A percentile compares a stretch with the other conserved stretches of the same genome.
Evolutionary conservation across 2,888 invertebrate genomes (phyloP).

Genomic region (Branchipolynoe longqiensis): DNA sequence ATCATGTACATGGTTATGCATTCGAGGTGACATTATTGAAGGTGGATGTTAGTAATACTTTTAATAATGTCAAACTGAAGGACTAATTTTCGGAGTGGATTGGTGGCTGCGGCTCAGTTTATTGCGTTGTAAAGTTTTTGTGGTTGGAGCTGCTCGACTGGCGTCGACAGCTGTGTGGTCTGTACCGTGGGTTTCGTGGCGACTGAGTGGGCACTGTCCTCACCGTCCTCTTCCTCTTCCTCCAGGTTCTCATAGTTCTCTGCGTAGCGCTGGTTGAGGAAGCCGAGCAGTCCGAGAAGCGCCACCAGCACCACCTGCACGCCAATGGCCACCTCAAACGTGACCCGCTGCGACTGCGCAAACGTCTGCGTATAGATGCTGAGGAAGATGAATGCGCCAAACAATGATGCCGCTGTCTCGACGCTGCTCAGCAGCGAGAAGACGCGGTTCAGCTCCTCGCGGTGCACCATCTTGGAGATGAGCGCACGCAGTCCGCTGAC

Average conservation of each 20-base stretch:
- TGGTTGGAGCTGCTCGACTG: not conserved
- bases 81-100: too few relatives aligned
- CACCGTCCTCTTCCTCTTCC: conserved; percentile 17
- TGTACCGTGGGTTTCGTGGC: not conserved
- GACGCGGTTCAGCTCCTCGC: conserved; percentile 78
- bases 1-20: too few relatives aligned
- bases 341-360: conserved; percentile 78
- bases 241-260: conserved; percentile 51
- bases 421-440: conserved; percentile 81
- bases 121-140: conserved; percentile 33
- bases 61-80: too few relatives aligned
- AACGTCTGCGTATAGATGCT: conserved; percentile 78
- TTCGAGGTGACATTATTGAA: too few relatives aligned
- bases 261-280: conserved; percentile 21
- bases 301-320: conserved; percentile 30
- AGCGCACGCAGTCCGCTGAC: conserved; percentile 52
- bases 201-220: not conserved
- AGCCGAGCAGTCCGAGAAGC: conserved; percentile 30
- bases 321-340: conserved; percentile 48
- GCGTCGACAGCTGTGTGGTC: conserved; percentile 21
- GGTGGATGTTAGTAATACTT: too few relatives aligned
- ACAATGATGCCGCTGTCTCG: conserved; percentile 79
- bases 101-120: too few relatives aligned
- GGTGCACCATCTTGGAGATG: conserved; percentile 53
- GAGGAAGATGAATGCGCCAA: conserved; percentile 82